Evolutionary conservation across 1,140 invertebrate species (phyloP).

Genomic region (Pseudomyrmex cubaensis): DNA sequence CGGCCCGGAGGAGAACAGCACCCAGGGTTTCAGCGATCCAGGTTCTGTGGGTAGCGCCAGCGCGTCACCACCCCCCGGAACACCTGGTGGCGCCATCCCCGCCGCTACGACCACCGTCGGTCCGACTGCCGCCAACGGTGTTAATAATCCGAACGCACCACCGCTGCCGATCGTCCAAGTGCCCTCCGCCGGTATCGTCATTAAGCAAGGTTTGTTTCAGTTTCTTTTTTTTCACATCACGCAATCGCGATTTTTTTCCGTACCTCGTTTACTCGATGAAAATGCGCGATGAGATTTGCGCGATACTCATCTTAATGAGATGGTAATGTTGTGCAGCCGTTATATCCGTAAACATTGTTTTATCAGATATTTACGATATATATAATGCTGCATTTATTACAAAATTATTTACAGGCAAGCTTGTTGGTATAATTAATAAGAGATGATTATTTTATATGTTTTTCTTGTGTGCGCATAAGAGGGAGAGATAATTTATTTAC

Average conservation of each 20-base stretch:
- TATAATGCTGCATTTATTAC: conserved; percentile 1
- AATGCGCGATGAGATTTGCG: neutral
- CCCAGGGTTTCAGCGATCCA: conserved; percentile 89
- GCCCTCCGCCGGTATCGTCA: conserved; percentile 81
- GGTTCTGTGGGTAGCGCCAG: conserved; percentile 88
- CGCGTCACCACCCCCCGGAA: conserved; percentile 85
- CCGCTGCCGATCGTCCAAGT: conserved; percentile 82
- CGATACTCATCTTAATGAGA: neutral
- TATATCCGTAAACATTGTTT: neutral
- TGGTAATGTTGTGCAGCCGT: no score
- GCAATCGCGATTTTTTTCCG: conserved; percentile 62
- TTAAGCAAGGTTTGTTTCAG: conserved; percentile 84
- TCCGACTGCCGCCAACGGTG: conserved; percentile 75
- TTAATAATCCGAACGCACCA: conserved; percentile 70
- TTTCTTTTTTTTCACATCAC: conserved; percentile 66
- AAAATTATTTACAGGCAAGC: neutral
- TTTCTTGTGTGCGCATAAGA: no score
- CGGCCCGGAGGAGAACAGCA: conserved; percentile 88
- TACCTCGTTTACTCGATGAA: conserved; percentile 25
- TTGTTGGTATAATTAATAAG: no score
- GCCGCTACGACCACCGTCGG: conserved; percentile 73
- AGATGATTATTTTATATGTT: no score
- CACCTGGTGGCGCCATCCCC: conserved; percentile 77
- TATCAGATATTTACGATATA: neutral
- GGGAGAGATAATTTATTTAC: no score